Base-by-base conservation (phyloP, 2,113 vertebrate genomes). In the Passer domesticus region DNA sequence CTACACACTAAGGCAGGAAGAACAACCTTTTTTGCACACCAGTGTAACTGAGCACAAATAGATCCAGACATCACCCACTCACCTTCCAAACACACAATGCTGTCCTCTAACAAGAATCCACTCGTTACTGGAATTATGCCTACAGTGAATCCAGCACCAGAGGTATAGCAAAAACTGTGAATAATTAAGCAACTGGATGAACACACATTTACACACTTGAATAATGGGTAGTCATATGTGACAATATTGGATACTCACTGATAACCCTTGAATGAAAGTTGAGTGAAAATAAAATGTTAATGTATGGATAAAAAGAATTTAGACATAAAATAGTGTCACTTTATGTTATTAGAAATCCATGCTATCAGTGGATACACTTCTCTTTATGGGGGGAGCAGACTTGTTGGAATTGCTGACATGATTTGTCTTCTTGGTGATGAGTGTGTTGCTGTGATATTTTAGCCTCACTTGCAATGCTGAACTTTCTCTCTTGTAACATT, bases 321-420 rank as follows among this genome's bases (percentile, higher is more conserved):
- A 93, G 94, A 87, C 63, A 59, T 70, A 74, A 96, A 95, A 92
- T 78, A 88, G 74, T 90, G 82, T 93, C 72, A 68, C 67, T 83
- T 83, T 67, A 87, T 77, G 24, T 50, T 77, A 89, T 13, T 37
- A 35, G 33, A 94, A 91, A 69, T 63, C 55, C 55, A 52, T 46
- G 33, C 64, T 79, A 41, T 64, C 50, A 85, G 60, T 58, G 60
- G 62, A 50, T 28, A 85, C 30, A 83, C 41, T 91, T 92, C 33
- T 80, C 14, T 16, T 80, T 60, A 58, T 3, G 67, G 60, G 49
- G 69, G 35, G 52, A 95, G 56, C 15, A 83, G 35, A 47, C 62
- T 63, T 53, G 49, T 63, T 53, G 20, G 55, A 90, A 83, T 89
- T 92, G 77, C 73, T 80, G 86, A 95, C 52, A 52, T 75, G 76